Evolutionary conservation across 92 coral and sea anemone species (phyloP), one percentile per base, ranked within the genome.

Genomic region (Parazoanthus swiftii): DNA sequence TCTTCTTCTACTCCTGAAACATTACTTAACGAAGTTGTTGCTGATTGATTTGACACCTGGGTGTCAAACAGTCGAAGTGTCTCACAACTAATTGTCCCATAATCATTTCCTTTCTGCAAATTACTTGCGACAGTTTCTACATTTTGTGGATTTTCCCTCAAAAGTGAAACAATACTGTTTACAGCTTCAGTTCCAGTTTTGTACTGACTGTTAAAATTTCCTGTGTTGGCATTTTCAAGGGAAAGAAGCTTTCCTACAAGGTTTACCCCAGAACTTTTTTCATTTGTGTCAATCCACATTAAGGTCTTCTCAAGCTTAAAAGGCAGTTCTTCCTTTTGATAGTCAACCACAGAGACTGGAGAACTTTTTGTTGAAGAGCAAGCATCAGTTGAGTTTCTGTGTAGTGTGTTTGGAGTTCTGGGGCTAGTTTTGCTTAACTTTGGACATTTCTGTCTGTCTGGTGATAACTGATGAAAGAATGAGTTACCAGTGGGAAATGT

Each of bases 401-500:
- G 67, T 23, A 8, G 3, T 16, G 89, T 85, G 38, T 86, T 86
- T 8, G 84, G 86, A 79, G 76, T 74, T 74, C 74, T 89, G n/a
- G 81, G 59, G 63, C 82, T 73, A 15, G 75, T 43, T 67, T 85
- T 89, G 8, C 50, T 37, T 35, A 77, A 20, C 82, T 88, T 89
- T 0, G 97, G 90, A 48, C 93, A 92, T 72, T 85, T 93, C 21
- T 36, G 83, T 81, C 82, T 81, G 51, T 89, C 89, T 25, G 92
- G 89, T 42, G 95, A 88, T 13, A 88, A 79, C 38, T 88, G 88
- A 65, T 95, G 89, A 81, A 90, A 89, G 67, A 97, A 97, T 5
- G 99, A 97, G 58, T 77, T 94, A 16, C 98, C 99, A 14, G 93
- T 91, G 37, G 95, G 97, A 63, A 97, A 92, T 78, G 42, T 37